Conservation (phyloP, 2,888 invertebrate species). For the Cotesia congregata region DNA sequence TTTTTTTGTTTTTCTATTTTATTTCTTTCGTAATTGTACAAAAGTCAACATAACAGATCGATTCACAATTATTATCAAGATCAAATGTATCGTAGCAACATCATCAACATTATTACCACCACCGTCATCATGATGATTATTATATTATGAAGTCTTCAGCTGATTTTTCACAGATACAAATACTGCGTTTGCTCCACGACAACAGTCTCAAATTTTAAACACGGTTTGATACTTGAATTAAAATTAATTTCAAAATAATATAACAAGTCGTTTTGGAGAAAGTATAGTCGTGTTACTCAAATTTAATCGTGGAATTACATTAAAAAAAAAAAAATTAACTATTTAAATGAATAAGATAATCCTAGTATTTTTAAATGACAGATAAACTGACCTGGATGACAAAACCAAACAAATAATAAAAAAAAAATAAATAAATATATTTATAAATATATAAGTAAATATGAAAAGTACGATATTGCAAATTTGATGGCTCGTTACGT, state of each 20-base stretch:
- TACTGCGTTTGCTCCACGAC: not conserved
- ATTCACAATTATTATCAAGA: not conserved
- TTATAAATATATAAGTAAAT: not conserved
- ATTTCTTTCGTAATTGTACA: not conserved
- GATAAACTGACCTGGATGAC: conserved; percentile 13
- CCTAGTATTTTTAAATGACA: conserved; percentile 35
- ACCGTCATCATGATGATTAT: not conserved
- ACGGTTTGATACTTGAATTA: not conserved
- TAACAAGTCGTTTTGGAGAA: not conserved
- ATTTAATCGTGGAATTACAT: not conserved
- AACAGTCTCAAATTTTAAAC: not conserved
- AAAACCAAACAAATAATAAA: conserved; percentile 19
- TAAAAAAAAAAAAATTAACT: conserved; percentile 3
- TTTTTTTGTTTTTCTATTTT: not conserved
- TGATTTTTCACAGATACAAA: not conserved
- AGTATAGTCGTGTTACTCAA: conserved; percentile 18
- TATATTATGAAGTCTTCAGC: not conserved
- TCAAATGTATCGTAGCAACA: not conserved
- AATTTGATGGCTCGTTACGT: conserved; percentile 37
- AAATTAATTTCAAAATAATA: not conserved
- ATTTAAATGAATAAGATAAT: conserved; percentile 22
- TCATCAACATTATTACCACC: not conserved
- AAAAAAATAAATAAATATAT: conserved; percentile 20
- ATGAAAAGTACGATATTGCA: conserved; percentile 14
- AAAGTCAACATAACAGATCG: not conserved